Conservation (phyloP, 2,113 vertebrate species). For the Loxodonta africana region DNA sequence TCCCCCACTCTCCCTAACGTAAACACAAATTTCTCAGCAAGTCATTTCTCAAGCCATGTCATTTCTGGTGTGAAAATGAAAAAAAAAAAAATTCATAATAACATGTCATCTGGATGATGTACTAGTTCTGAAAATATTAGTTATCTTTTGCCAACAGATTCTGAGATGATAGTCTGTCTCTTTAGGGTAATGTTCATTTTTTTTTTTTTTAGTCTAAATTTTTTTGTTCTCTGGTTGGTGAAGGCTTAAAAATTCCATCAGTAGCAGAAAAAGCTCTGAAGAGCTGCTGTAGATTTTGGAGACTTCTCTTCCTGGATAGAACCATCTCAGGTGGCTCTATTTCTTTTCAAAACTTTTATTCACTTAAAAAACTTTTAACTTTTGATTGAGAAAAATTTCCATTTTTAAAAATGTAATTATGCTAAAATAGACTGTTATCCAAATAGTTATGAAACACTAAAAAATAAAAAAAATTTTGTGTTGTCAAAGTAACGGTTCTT, state of each 20-base stretch:
- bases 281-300: background rate
- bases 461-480: background rate
- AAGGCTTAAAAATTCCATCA: conserved; percentile 18
- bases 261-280: background rate
- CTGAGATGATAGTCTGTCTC: background rate
- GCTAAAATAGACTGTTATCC: background rate
- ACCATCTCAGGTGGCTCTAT: background rate
- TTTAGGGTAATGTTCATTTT: background rate
- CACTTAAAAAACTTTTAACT: background rate
- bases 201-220: background rate
- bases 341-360: conserved; percentile 39
- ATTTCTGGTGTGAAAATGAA: background rate
- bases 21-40: conserved; percentile 65
- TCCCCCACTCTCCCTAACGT: background rate
- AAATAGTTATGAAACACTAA: conserved; percentile 2
- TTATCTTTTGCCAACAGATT: conserved; percentile 42
- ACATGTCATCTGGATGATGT: background rate
- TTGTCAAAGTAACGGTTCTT: conserved; percentile 23
- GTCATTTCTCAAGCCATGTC: conserved; percentile 58
- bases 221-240: background rate
- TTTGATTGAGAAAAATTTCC: conserved; percentile 30
- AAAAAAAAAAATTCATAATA: background rate
- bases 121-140: conserved; percentile 20
- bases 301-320: background rate
- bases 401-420: conserved; percentile 34